Percentiles rank a stretch among this genome's conserved stretches.
Evolutionary conservation across 1,140 invertebrate genomes (phyloP).

Genomic region (Polypedilum pembai): DNA sequence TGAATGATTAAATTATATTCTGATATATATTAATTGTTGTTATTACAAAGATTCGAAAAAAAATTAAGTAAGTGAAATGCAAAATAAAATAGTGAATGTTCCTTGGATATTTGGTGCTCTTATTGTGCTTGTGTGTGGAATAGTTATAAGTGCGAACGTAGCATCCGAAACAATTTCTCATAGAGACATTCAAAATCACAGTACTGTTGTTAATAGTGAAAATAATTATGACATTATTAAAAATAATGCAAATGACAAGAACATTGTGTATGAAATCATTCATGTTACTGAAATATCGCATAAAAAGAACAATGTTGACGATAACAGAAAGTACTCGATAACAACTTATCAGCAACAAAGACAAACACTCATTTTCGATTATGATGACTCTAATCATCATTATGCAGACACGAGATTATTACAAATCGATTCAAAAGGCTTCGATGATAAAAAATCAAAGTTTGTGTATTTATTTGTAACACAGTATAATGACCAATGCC

Average conservation of each 20-base stretch:
- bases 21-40: too few relatives aligned
- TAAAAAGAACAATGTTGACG: background rate
- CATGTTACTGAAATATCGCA: background rate
- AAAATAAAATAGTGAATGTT: too few relatives aligned
- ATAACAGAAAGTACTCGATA: background rate
- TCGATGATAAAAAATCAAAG: background rate
- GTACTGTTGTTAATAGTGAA: too few relatives aligned
- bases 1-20: too few relatives aligned
- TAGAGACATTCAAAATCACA: background rate
- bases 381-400: background rate
- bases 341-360: background rate
- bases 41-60: too few relatives aligned
- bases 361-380: too few relatives aligned
- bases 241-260: background rate
- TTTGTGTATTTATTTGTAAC: slow-evolving; percentile 5
- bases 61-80: too few relatives aligned
- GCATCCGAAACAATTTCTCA: background rate
- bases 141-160: background rate
- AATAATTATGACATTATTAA: too few relatives aligned
- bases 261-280: background rate
- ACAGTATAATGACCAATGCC: background rate
- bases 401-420: background rate
- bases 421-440: background rate
- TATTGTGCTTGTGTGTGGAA: background rate
- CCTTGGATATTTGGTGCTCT: too few relatives aligned